phyloP scores from a whole-genome alignment of 1,140 invertebrate genomes.

The Diorhabda carinulata region DNA sequence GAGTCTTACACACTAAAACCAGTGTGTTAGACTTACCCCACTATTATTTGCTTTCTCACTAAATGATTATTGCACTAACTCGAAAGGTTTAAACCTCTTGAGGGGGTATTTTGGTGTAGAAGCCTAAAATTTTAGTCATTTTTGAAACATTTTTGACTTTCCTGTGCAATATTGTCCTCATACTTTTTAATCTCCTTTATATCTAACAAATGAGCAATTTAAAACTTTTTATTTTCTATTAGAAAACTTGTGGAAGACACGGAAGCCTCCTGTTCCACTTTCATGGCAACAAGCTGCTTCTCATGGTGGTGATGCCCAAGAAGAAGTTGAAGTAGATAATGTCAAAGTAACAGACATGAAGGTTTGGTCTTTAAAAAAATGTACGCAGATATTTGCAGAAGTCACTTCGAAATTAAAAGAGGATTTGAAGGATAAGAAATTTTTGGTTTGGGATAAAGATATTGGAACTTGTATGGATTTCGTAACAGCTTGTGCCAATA shows the following conservation, averaged over 20 bases:
- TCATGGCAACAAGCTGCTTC: conserved; percentile 57
- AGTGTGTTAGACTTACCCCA: too few species aligned
- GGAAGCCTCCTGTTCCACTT: conserved; percentile 77
- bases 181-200: too few species aligned
- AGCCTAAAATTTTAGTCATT: too few species aligned
- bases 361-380: conserved; percentile 54
- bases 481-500: conserved; percentile 91
- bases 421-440: conserved; percentile 60
- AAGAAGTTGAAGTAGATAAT: conserved; percentile 26
- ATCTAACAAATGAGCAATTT: background rate
- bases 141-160: too few species aligned
- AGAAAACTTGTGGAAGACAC: conserved; percentile 88
- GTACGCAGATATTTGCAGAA: conserved; percentile 69
- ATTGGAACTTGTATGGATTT: conserved; percentile 93
- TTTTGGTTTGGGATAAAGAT: conserved; percentile 97
- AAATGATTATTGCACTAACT: too few species aligned
- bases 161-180: too few species aligned
- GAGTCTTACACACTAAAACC: too few species aligned
- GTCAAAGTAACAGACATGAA: conserved; percentile 40
- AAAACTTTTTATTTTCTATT: conserved; percentile 18
- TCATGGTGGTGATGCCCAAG: conserved; percentile 27
- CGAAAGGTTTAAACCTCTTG: too few species aligned
- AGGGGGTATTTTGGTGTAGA: too few species aligned
- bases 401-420: conserved; percentile 68
- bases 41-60: too few species aligned